Conservation (phyloP, 2,888 invertebrate species). For the Galeopsomyia nigrocyanea region DNA sequence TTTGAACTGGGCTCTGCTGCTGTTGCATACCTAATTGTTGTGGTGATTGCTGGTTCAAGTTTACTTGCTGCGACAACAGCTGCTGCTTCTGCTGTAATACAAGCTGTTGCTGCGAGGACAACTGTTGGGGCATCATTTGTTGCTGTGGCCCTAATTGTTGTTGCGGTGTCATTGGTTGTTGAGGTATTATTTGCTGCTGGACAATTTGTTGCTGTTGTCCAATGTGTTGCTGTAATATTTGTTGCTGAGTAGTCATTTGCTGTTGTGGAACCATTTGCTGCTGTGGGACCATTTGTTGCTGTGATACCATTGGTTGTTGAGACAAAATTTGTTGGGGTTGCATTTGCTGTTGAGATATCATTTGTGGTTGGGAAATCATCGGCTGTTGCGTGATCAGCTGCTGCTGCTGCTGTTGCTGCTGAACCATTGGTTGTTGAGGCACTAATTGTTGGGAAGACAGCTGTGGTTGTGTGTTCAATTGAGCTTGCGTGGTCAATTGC, state of each 20-base stretch:
- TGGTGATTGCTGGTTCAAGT: slow-evolving; percentile 48
- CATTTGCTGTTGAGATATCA: slow-evolving; percentile 59
- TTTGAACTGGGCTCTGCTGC: slow-evolving; percentile 71
- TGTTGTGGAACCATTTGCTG: slow-evolving; percentile 54
- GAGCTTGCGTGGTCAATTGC: slow-evolving; percentile 59
- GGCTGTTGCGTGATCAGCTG: slow-evolving; percentile 53
- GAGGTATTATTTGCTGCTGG: slow-evolving; percentile 53
- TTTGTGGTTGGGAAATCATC: slow-evolving; percentile 15
- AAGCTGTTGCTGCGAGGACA: slow-evolving; percentile 54
- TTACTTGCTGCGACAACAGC: slow-evolving; percentile 52
- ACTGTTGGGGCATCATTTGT: slow-evolving; percentile 48
- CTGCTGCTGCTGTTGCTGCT: slow-evolving; percentile 70
- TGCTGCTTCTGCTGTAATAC: slow-evolving; percentile 52
- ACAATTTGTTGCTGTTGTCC: slow-evolving; percentile 53
- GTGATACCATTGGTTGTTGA: slow-evolving; percentile 48
- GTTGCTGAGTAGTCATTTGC: slow-evolving; percentile 52
- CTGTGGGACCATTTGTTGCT: slow-evolving; percentile 54
- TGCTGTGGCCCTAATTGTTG: slow-evolving; percentile 55
- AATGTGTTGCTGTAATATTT: slow-evolving; percentile 52
- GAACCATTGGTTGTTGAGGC: slow-evolving; percentile 55
- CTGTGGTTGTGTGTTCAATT: slow-evolving; percentile 67
- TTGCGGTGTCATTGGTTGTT: slow-evolving; percentile 51
- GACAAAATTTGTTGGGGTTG: slow-evolving; percentile 55
- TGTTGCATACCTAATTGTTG: slow-evolving; percentile 62
- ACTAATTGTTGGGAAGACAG: slow-evolving; percentile 56